Base-by-base conservation (phyloP, 2,797 vertebrate genomes). In the Pseudotriccus pelzelni region DNA sequence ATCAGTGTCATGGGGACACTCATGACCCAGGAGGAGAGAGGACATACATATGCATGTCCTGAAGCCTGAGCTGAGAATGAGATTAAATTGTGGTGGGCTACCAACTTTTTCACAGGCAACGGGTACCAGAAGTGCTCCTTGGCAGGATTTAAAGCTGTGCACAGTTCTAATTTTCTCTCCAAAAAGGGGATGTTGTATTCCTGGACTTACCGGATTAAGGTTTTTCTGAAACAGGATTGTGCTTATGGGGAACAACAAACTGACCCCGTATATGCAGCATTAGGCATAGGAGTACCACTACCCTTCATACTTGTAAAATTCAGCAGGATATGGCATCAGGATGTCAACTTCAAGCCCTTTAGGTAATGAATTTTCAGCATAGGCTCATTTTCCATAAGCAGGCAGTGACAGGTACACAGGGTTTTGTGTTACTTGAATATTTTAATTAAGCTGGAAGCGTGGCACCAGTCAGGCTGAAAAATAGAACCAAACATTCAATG, bases 61-160 rank as follows among this genome's bases (percentile, higher is more conserved):
- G 34, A 25, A 13, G 36, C 52, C 30, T 47, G 30, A 78, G 13
- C 32, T 50, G 39, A 79, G 43, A 76, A 69, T 0, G 2, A 81
- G 52, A 28, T 52, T 78, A 37, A 82, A 43, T 28, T 62, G 23
- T 12, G 0, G 30, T 46, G 55, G 37, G 27, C n/a, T 79, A 76
- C 36, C 0, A 2, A 58, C 17, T 43, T 5, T 0, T 24, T 19
- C 59, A 27, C 34, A 12, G 55, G 46, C 44, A 74, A 21, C 0
- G 3, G 34, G 23, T 50, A 20, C 55, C 39, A 49, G 50, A 84
- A 86, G 22, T 27, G 18, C 10, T 50, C 53, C 6, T 11, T 63
- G 50, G 15, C 50, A 43, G 16, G 36, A 69, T 73, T 84, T 76
- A 74, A 73, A 92, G 46, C 34, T 52, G 18, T 60, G 47, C 62